phyloP scores from a whole-genome alignment of 2,113 vertebrate genomes.

The Prionailurus bengalensis region DNA sequence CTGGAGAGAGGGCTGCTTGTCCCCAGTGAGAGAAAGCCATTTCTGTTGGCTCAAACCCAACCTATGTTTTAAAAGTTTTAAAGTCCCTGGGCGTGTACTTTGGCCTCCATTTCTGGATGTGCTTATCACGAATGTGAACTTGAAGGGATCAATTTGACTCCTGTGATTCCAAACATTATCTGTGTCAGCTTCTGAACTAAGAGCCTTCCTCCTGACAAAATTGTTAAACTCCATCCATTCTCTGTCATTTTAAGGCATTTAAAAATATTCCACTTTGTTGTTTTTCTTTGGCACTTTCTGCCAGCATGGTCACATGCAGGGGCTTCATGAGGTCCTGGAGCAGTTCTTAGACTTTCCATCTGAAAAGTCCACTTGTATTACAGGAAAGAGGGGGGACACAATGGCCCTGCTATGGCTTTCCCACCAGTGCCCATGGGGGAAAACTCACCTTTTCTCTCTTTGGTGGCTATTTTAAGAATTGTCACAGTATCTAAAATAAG shows the following conservation, averaged over 20 bases:
- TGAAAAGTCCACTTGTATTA: not conserved
- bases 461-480: conserved; percentile 43
- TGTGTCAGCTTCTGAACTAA: not conserved
- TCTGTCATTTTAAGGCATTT: not conserved
- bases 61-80: not conserved
- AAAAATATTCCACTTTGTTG: not conserved
- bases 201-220: not conserved
- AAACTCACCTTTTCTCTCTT: not conserved
- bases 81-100: not conserved
- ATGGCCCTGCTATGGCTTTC: not conserved
- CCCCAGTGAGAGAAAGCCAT: not conserved
- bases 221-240: not conserved
- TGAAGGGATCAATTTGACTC: not conserved
- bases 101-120: not conserved
- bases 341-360: not conserved
- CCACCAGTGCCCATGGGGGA: not conserved
- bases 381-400: not conserved
- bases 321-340: not conserved
- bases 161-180: not conserved
- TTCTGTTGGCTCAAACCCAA: not conserved
- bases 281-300: not conserved
- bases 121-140: not conserved
- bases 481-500: conserved; percentile 15
- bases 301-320: not conserved
- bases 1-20: not conserved